Base-by-base conservation (phyloP, 2,113 vertebrate species). In the Peucedramus taeniatus region DNA sequence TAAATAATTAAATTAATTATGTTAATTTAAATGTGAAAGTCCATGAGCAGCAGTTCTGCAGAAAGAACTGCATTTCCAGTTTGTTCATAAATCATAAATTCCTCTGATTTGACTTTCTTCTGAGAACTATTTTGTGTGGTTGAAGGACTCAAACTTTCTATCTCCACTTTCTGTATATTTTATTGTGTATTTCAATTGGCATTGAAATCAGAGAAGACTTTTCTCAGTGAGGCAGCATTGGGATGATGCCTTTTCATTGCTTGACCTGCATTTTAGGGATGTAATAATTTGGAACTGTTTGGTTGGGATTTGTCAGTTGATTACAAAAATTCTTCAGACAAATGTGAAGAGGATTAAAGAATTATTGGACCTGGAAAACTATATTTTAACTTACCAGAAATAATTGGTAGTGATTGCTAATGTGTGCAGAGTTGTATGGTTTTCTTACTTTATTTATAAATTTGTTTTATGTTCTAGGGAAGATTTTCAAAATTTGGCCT, bases 401-500 rank as follows among this genome's bases (percentile, higher is more conserved):
- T 47, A 94, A 53, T 76, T 61, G n/a, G 20, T 45, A 61, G 37
- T 33, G 24, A 22, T 61, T 20, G 5, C 26, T 89, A 77, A 59
- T 2, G 0, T 18, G 7, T 70, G 23, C 33, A 35, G 20, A 10
- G 2, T 10, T 82, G 3, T 7, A 1, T 56, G 12, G 10, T 70
- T 87, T 78, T 76, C 19, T 44, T 80, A 59, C 4, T 40, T 24
- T 70, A 72, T 65, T 27, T 9, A 27, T 71, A 51, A 51, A 16
- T 15, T 23, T n/a, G 7, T 37, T 19, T 74, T 74, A 30, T 40
- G 3, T 40, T 91, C 33, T 76, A 69, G 49, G 45, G 51, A 75
- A 56, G 31, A 83, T 65, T 92, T 87, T 45, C 5, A 33, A 91
- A 71, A 8, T 76, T 44, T 86, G 59, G 5, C 37, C 15, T 60